Evolutionary conservation across 1,140 invertebrate genomes (phyloP), one percentile per base, ranked within the genome.

Genomic region (Bicyclus anynana): DNA sequence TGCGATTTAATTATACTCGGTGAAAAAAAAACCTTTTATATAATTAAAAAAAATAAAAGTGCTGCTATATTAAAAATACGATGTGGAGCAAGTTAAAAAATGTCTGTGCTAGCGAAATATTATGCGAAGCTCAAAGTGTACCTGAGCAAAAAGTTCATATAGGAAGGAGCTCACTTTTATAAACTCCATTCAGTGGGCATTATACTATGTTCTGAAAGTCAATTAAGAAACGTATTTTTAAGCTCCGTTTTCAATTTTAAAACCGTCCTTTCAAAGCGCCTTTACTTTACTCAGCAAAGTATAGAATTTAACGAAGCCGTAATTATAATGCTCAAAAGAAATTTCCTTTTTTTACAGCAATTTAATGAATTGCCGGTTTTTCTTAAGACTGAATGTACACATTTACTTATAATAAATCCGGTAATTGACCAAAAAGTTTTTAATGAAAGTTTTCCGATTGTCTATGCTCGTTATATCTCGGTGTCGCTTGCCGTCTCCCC

Each of bases 281-380:
- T 82, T 77, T 77, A 72, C 68, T 78, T 75, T 76, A 73, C 70
- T 77, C 74, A 75, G 74, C 70, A 77, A 79, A 77, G 77, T 81
- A 76, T 76, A 70, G 77, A 78, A 74, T 81, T 82, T 84, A 87
- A 84, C 77, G 81, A 83, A 80, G 78, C 69, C 69, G 57, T 83
- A 80, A 83, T 81, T 82, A 84, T 83, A 79, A 83, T 82, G 71
- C 70, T 81, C 69, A 77, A 86, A 84, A 84, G 78, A 84, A 80
- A 67, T 76, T 66, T 44, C 17, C 16, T n/a, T 69, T 66, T 83
- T 80, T 79, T 74, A 53, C 65, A 69, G 67, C 66, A 73, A 68
- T 77, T 76, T 82, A 77, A 85, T 83, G 70, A 85, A 85, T 77
- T 75, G 70, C 71, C 59, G 68, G 63, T 74, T 77, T 83, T 72